Conservation (phyloP, 1,140 invertebrate species). For the Lepidurus couesii region DNA sequence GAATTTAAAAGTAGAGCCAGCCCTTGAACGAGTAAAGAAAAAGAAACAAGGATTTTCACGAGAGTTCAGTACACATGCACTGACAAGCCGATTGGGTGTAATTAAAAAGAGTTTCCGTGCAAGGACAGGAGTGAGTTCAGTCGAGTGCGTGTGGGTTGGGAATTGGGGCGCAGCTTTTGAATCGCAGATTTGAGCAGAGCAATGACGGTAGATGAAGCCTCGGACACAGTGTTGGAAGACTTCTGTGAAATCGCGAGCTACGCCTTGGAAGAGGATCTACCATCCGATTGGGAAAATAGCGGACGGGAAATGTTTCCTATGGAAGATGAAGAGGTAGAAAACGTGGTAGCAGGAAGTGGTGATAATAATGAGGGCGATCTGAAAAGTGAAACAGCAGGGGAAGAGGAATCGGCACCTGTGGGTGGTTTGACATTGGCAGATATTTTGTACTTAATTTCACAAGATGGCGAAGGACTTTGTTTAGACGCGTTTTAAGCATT, state of each 20-base stretch:
- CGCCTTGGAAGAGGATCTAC: not conserved
- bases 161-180: not conserved
- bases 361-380: not conserved
- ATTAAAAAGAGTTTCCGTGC: no score
- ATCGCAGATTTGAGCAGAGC: not conserved
- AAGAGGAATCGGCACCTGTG: not conserved
- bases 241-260: not conserved
- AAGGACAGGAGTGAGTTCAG: no score
- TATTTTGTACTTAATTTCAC: conserved; percentile 20
- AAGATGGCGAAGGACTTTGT: conserved; percentile 26
- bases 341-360: not conserved
- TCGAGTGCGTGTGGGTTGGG: no score
- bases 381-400: no score
- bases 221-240: not conserved
- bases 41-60: no score
- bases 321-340: not conserved
- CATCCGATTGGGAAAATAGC: not conserved
- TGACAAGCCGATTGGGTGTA: no score
- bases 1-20: no score
- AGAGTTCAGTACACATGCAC: no score
- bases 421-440: conserved; percentile 6
- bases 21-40: no score
- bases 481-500: conserved; percentile 3
- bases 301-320: not conserved
- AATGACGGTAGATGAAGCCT: not conserved